Percentiles rank a stretch among this genome's conserved stretches.
Evolutionary conservation across 1,140 invertebrate genomes (phyloP).

Genomic region (Platyscapa corneri): DNA sequence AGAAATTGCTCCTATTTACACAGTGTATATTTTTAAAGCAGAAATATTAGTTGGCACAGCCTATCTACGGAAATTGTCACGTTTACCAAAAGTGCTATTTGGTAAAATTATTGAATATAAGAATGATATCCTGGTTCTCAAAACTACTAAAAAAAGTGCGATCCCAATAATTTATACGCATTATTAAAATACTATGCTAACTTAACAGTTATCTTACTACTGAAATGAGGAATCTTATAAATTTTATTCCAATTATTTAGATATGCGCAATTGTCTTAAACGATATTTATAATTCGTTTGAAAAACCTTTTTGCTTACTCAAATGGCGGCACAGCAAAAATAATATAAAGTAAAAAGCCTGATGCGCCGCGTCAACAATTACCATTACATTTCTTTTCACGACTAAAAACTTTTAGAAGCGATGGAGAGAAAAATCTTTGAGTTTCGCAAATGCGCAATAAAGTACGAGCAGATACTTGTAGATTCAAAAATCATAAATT

Average conservation of each 20-base stretch:
- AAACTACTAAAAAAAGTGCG: too few relatives aligned
- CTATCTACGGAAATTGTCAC: too few relatives aligned
- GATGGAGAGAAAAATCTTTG: background rate
- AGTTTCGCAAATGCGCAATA: background rate
- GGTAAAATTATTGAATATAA: too few relatives aligned
- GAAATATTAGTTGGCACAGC: too few relatives aligned
- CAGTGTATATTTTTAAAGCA: too few relatives aligned
- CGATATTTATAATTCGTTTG: background rate
- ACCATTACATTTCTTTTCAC: too few relatives aligned
- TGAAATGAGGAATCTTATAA: background rate
- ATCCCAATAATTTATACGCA: too few relatives aligned
- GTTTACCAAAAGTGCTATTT: too few relatives aligned
- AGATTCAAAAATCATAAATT: background rate
- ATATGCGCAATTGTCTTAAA: background rate
- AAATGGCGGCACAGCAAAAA: background rate
- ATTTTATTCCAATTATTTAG: background rate
- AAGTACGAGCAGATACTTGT: background rate
- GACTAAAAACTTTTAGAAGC: background rate
- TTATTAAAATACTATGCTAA: background rate
- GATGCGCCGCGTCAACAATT: too few relatives aligned
- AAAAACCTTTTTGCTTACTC: background rate
- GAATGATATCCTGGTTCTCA: too few relatives aligned
- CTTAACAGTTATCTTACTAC: background rate
- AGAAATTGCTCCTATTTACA: too few relatives aligned
- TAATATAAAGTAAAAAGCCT: background rate